Base-by-base conservation (phyloP, 2,113 vertebrate species). In the Macaca fascicularis region DNA sequence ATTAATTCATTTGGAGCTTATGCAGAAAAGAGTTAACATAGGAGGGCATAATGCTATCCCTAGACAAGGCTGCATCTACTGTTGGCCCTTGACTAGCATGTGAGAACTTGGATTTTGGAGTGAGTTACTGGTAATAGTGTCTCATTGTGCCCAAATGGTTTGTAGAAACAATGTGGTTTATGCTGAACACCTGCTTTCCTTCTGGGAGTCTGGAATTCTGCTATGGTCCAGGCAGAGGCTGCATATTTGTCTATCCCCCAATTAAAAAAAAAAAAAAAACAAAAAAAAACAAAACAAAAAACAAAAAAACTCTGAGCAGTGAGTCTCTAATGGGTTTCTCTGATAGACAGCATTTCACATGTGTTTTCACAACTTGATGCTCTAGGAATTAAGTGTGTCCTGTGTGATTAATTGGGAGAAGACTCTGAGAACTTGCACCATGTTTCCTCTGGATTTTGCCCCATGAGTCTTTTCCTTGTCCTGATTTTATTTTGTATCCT, bases 131-230 rank as follows among this genome's bases (percentile, higher is more conserved):
- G 32, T 74, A 59, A 40, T 52, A 92, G 48, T 67, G 38, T 30
- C 22, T 89, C n/a, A 69, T n/a, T 89, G 16, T 79, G 70, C 61
- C 70, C 52, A 92, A 61, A 43, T 4, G 4, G 10, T 85, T 89
- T 81, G 25, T 87, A 87, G 82, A 90, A 92, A 83, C n/a, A 67
- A 43, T 67, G 86, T 81, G 52, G 13, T 48, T 75, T 86, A 76
- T 82, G 16, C 45, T 93, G 20, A 95, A 76, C 22, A 95, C 43
- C 74, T 93, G 67, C 8, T 95, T 93, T 90, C n/a, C 57, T 86
- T 59, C 45, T 69, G 50, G 64, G 35, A 86, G 27, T 82, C 81
- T 90, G 35, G 38, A 80, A 90, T 80, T 93, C 76, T 72, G 57
- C 43, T 80, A 25, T 4, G 11, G 67, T 38, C 55, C 38, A 81